A percentile compares a stretch with the other conserved stretches of the same genome.
Evolutionary conservation across 2,113 vertebrate species (phyloP).

Genomic region (Mus spicilegus): DNA sequence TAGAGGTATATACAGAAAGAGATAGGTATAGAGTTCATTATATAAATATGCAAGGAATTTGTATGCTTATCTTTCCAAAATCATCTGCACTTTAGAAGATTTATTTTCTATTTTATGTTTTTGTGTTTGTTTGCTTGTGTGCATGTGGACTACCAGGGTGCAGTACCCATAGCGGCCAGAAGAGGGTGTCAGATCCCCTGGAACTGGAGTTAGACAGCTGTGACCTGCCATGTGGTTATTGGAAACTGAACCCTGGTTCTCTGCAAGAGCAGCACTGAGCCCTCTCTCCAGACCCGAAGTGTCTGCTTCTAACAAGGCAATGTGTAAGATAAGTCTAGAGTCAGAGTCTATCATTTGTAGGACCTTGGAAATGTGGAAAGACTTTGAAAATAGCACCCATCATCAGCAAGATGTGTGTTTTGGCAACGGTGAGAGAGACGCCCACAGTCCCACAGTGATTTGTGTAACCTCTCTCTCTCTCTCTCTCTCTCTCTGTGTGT

Average conservation of each 20-base stretch:
- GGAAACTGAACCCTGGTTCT: not conserved
- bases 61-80: not conserved
- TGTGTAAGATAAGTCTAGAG: conserved; percentile 8
- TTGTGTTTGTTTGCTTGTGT: not conserved
- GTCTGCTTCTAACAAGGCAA: not conserved
- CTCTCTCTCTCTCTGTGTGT: too few relatives aligned
- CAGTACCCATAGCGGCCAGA: not conserved
- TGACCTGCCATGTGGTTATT: not conserved
- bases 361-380: conserved; percentile 9
- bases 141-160: not conserved
- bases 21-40: not conserved
- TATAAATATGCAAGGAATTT: not conserved
- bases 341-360: not conserved
- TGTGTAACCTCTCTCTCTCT: not conserved
- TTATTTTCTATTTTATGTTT: not conserved
- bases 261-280: not conserved
- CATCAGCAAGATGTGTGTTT: not conserved
- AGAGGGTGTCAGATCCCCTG: not conserved
- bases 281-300: not conserved
- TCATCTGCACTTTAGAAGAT: not conserved
- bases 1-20: not conserved
- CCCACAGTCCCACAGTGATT: not conserved
- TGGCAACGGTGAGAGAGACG: not conserved
- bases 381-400: conserved; percentile 26
- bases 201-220: not conserved